Evolutionary conservation across 1,140 invertebrate genomes (phyloP).

Genomic region (Micrasema minimum): DNA sequence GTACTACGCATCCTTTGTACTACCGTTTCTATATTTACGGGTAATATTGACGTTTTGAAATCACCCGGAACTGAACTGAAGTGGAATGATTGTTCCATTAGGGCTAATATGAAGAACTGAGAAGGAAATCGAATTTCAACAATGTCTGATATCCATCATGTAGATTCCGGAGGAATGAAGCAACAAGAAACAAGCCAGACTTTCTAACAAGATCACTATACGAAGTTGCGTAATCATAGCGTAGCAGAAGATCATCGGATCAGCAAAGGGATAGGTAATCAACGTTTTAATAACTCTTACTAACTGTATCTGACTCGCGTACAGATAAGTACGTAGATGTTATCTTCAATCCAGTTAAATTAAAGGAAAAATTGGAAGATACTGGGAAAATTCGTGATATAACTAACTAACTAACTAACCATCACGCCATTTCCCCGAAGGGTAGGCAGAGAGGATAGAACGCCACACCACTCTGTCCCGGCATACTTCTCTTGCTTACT

Average conservation of each 20-base stretch:
- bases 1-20: slow-evolving; percentile 21
- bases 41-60: slow-evolving; percentile 18
- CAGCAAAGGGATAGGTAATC: no score
- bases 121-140: slow-evolving; percentile 28
- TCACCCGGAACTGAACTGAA: slow-evolving; percentile 19
- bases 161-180: slow-evolving; percentile 11
- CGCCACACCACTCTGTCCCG: no score
- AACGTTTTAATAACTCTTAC: no score
- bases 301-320: no score
- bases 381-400: not conserved
- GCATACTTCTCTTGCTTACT: no score
- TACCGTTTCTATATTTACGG: slow-evolving; percentile 23
- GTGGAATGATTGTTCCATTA: slow-evolving; percentile 25
- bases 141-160: slow-evolving; percentile 26
- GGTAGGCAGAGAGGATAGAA: no score
- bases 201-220: slow-evolving; percentile 8
- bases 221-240: slow-evolving; percentile 6
- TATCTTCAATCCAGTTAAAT: no score
- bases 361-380: not conserved
- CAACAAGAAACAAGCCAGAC: slow-evolving; percentile 1
- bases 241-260: not conserved
- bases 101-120: slow-evolving; percentile 1
- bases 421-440: no score
- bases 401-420: no score
- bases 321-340: no score